phyloP scores from a whole-genome alignment of 2,888 invertebrate genomes.

The Tipula lateralis region DNA sequence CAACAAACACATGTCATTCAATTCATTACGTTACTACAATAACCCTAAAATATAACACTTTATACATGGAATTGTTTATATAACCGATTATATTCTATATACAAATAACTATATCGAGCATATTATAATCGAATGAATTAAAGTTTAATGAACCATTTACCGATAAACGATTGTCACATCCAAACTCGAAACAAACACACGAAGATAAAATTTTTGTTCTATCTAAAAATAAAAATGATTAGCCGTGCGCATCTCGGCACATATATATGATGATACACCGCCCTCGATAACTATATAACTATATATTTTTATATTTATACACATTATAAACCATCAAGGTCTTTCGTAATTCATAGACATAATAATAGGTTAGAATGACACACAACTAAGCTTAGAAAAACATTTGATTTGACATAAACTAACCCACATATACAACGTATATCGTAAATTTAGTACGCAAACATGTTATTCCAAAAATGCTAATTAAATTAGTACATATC shows the following conservation, averaged over 20 bases:
- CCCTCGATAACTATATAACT: not conserved
- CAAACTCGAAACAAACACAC: not conserved
- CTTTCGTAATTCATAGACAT: slow-evolving; percentile 20
- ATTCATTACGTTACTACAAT: not conserved
- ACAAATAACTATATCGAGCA: not conserved
- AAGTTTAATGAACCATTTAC: not conserved
- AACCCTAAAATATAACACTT: not conserved
- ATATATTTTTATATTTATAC: not conserved
- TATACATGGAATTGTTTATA: slow-evolving; percentile 2
- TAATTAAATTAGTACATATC: not conserved
- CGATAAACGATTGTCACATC: not conserved
- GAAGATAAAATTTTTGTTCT: not conserved
- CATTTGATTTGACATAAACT: not conserved
- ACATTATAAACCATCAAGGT: not conserved
- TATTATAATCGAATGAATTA: not conserved
- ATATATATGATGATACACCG: not conserved
- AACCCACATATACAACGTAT: not conserved
- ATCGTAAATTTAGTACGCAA: not conserved
- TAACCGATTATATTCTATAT: not conserved
- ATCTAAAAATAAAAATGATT: slow-evolving; percentile 24
- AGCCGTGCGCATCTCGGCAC: not conserved
- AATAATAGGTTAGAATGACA: slow-evolving; percentile 2
- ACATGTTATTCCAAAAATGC: not conserved
- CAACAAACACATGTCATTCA: not conserved
- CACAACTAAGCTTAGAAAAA: not conserved